Base-by-base conservation (phyloP, 2,888 invertebrate genomes). In the Drosophila quinaria region DNA sequence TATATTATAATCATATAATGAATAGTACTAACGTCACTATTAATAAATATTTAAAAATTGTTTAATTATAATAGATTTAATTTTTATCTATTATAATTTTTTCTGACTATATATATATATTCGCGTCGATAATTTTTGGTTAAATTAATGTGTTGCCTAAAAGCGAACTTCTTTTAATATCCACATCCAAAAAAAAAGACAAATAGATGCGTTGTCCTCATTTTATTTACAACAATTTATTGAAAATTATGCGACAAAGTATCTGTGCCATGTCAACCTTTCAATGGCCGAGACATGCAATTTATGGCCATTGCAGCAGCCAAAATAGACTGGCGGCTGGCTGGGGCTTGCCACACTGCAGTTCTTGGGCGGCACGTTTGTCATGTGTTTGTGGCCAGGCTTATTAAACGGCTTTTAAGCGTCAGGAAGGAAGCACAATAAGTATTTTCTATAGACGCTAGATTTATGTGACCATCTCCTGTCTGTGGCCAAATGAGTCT, bases 331-430 rank as follows among this genome's bases (percentile, higher is more conserved):
- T 60, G 47, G 50, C 15, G 42, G 19, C 56, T 15, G 46, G 22
- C 5, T 52, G 19, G 22, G 13, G 11, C 13, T n/a, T 25, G 25
- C 42, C 52, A 69, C 69, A 72, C 67, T 73, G 76, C 73, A 73
- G 70, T 67, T 62, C 60, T 71, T 78, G 42, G 77, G 70, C 63
- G 68, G 59, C 71, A 75, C 78, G 81, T 84, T 85, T 80, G 82
- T 85, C 87, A 82, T 73, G 75, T 80, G 67, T 44, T 72, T 87
- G 80, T 78, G 82, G 85, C 54, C 67, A 51, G 76, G 82, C 78
- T 84, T 87, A 87, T 84, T 84, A 85, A 84, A 87, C 80, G 84
- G 85, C 85, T 80, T 85, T 84, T 87, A 84, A 87, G 76, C 85
- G 77, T 62, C 78, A 64, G 69, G 41, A 72, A 68, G 13, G 54